These are phyloP conservation scores for Rhysida immarginata DNA, from an alignment of 1,140 invertebrate species.

Conservation along the genomic window DNA sequence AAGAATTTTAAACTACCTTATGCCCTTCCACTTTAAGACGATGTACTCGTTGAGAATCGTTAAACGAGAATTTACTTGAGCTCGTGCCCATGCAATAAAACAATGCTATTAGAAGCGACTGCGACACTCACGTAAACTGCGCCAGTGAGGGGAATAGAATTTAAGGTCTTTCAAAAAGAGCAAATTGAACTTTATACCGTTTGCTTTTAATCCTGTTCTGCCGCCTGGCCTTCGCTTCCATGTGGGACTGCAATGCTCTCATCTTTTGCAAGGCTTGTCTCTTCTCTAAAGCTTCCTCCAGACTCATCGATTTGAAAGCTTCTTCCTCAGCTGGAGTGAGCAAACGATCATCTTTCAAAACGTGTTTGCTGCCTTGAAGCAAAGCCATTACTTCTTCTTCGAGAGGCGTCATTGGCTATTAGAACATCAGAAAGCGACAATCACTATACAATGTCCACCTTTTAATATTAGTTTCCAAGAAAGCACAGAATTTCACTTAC, in stretches of 20 bases:
- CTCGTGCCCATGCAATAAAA: too few relatives aligned
- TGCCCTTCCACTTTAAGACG: too few relatives aligned
- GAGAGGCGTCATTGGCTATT: slow-evolving; percentile 39
- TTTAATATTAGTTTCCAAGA: too few relatives aligned
- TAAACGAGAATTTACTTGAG: too few relatives aligned
- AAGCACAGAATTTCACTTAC: too few relatives aligned
- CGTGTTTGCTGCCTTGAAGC: slow-evolving; percentile 34
- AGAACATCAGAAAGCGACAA: slow-evolving; percentile 12
- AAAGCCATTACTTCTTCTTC: slow-evolving; percentile 40
- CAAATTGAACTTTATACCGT: too few relatives aligned
- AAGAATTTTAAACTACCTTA: too few relatives aligned
- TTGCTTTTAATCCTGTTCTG: slow-evolving; percentile 50
- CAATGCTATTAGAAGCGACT: too few relatives aligned
- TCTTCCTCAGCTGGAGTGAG: slow-evolving; percentile 36
- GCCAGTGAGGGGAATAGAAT: too few relatives aligned
- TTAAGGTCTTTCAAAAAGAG: too few relatives aligned
- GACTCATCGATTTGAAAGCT: slow-evolving; percentile 41
- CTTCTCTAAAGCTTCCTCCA: slow-evolving; percentile 60
- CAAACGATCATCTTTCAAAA: slow-evolving; percentile 24
- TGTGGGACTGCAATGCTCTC: slow-evolving; percentile 52
- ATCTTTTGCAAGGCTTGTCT: slow-evolving; percentile 59
- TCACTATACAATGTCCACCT: background rate
- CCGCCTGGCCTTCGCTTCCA: slow-evolving; percentile 38
- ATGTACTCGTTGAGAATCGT: slow-evolving; percentile 12
- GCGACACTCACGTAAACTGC: too few relatives aligned